Evolutionary conservation across 1,140 invertebrate genomes (phyloP).

Genomic region (Pseudomyrmex gracilis): DNA sequence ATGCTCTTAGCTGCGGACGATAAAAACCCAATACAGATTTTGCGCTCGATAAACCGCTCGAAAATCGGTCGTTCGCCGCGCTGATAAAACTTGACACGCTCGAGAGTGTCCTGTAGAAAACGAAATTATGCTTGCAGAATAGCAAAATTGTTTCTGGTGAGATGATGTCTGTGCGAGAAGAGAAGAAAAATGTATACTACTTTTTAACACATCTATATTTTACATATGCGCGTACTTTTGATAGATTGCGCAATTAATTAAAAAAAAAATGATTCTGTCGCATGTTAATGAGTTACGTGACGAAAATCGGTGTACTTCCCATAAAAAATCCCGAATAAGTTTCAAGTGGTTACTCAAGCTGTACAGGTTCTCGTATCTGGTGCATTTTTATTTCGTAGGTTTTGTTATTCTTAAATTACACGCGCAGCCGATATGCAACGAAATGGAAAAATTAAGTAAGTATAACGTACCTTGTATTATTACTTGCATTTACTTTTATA

Average conservation of each 20-base stretch:
- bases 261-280: background rate
- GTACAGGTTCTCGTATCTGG: background rate
- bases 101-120: background rate
- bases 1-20: conserved; percentile 7
- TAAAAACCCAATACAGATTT: conserved; percentile 24
- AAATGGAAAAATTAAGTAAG: background rate
- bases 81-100: conserved; percentile 1
- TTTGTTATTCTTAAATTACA: background rate
- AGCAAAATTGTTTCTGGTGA: background rate
- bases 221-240: background rate
- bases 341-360: too few relatives aligned
- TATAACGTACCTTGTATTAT: background rate
- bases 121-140: too few relatives aligned
- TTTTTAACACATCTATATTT: background rate
- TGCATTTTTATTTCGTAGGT: background rate
- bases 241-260: background rate
- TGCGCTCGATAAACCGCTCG: conserved; percentile 9
- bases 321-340: background rate
- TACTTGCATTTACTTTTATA: background rate
- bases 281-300: background rate
- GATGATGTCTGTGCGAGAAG: too few relatives aligned
- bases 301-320: background rate
- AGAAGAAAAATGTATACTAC: background rate
- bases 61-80: background rate
- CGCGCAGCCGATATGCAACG: background rate